phyloP scores from a whole-genome alignment of 2,888 invertebrate species.

The Apodemia mormo region DNA sequence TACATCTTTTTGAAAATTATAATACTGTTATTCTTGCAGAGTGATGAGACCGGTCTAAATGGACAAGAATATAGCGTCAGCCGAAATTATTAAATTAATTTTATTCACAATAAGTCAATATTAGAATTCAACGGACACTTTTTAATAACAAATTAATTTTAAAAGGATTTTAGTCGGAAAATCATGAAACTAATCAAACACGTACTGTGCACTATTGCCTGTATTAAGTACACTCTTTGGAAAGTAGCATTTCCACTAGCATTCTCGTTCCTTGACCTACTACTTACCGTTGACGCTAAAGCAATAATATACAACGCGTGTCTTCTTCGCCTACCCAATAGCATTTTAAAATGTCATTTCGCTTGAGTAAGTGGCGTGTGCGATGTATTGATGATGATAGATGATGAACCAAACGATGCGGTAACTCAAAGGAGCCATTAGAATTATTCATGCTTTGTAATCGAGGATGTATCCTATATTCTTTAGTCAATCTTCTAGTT shows the following conservation, averaged over 20 bases:
- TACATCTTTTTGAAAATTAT: too few species aligned
- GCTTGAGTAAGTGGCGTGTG: not conserved
- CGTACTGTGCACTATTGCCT: too few species aligned
- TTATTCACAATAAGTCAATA: too few species aligned
- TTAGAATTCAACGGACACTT: too few species aligned
- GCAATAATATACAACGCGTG: not conserved
- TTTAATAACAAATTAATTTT: too few species aligned
- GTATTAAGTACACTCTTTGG: not conserved
- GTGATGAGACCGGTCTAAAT: too few species aligned
- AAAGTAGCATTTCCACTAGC: not conserved
- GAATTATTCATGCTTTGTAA: constrained; percentile 9
- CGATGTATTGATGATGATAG: constrained; percentile 13
- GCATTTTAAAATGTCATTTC: not conserved
- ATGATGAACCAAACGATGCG: constrained; percentile 10
- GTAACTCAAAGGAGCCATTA: not conserved
- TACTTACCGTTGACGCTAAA: not conserved
- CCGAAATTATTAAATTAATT: too few species aligned
- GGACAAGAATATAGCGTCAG: too few species aligned
- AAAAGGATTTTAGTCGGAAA: too few species aligned
- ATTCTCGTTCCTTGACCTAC: not conserved
- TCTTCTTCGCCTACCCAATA: not conserved
- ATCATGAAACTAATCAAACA: too few species aligned
- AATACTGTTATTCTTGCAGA: too few species aligned
- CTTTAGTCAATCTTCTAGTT: too few species aligned
- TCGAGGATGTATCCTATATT: not conserved